Evolutionary conservation across 2,113 vertebrate species (phyloP), one percentile per base, ranked within the genome.

Genomic region (Gracilinanus agilis): DNA sequence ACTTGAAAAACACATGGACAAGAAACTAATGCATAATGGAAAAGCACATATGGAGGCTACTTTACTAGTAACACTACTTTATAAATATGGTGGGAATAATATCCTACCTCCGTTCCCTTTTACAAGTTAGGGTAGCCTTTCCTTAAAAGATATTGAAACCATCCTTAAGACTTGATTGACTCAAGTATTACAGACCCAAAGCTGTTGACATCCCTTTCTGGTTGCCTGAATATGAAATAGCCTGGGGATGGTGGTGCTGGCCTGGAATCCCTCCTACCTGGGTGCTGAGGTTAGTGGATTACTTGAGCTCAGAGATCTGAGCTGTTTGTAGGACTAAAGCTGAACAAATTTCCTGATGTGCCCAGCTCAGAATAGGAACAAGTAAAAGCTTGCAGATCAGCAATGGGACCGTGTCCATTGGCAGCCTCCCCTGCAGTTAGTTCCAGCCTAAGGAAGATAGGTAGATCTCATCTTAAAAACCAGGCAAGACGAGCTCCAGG

Each of bases 1-100:
- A 75, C 49, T 94, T 88, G 54, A 94, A 11, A 24, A 88, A 29
- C 27, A 29, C 16, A 10, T 91, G 19, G 94, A n/a, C 90, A 94
- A 93, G 29, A 54, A 88, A 83, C 21, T 13, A 25, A 19, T 89
- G 21, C 0, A 53, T 24, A 90, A 40, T 55, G 40, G 16, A 55
- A 61, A 83, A 83, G n/a, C n/a, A 75, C 5, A 8, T 83, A 83
- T 83, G 67, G 67, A 83, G 67, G 40, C n/a, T 83, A 83, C 21
- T 40, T 23, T 83, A 83, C 21, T 40, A 49, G 67, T 83, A 40
- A 23, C 5, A 19, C 67, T 75, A 19, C n/a, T 83, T 40, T 83
- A 83, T 21, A 83, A 40, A 83, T 83, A 83, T 40, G 16, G n/a
- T 83, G n/a, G 6, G 34, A 83, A 40, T n/a, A 40, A 40, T 40